Evolutionary conservation across 2,113 vertebrate genomes (phyloP), one percentile per base, ranked within the genome.

Genomic region (Steatornis caripensis): DNA sequence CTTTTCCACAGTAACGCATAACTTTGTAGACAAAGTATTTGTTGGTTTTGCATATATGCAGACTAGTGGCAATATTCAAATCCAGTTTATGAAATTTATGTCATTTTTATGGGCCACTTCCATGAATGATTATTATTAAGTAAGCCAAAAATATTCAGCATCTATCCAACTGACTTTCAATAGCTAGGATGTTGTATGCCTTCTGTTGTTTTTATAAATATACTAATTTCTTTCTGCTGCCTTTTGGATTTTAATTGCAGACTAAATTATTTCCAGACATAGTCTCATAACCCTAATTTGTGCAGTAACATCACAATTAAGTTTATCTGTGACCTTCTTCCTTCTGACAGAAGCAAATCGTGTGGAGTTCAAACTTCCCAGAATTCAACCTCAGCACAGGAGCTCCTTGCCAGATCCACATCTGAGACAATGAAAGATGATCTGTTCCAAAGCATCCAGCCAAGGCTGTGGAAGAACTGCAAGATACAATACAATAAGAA

Each of bases 391-490:
- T 76, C 45, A 37, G n/a, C 65, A 34, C 58, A 66, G 60, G 66
- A 93, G 30, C 37, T 76, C 43, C 85, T 72, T 96, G 87, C 93
- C 93, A 96, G 87, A 88, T 90, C 58, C 49, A 54, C 51, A 65
- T 93, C 43, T 65, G 71, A 91, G 65, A 58, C 0, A 4, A 57
- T 11, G 78, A 85, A 89, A 86, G 69, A 65, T 60, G 65, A 92
- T 84, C 39, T 53, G 22, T n/a, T 81, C 64, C 82, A 80, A 76
- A 80, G 54, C 32, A 83, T 48, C 37, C 68, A 65, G 71, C 57
- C 72, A 84, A 4, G 10, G 32, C 69, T 49, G 64, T 32, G 39
- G 34, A 37, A 72, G 80, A 91, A 72, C 36, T 34, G 7, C 45
- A 64, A 78, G 64, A 62, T 29, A 49, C 2, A 78, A 48, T 26